A percentile compares a stretch with the other conserved stretches of the same genome.
These are phyloP conservation scores for Lycaon pictus DNA, from an alignment of 2,113 vertebrate species.

Conservation along the genomic window DNA sequence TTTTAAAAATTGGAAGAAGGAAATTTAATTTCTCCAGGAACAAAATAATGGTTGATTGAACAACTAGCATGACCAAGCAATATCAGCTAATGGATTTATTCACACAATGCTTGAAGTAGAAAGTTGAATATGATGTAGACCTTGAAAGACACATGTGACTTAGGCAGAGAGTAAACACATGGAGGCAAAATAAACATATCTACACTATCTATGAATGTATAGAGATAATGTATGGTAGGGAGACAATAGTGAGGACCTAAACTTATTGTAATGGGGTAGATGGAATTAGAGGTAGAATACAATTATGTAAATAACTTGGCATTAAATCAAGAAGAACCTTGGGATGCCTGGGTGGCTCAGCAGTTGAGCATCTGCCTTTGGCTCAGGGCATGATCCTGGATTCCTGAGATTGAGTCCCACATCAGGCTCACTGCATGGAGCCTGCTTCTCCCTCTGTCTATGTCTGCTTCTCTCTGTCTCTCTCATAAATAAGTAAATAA, in stretches of 20 bases:
- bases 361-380: no score
- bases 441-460: no score
- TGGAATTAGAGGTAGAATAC: background rate
- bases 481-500: no score
- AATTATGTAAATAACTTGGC: background rate
- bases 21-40: background rate
- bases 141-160: background rate
- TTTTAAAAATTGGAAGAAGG: background rate
- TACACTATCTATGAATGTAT: background rate
- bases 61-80: background rate
- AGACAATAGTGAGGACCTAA: background rate
- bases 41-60: background rate
- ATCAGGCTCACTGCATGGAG: no score
- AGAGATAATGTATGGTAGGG: background rate
- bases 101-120: background rate
- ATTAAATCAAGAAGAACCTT: background rate
- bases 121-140: background rate
- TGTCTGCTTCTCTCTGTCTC: no score
- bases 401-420: no score
- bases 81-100: background rate
- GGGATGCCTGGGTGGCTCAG: no score
- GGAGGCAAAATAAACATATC: background rate
- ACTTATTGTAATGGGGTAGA: background rate
- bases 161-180: background rate
- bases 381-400: no score